Base-by-base conservation (phyloP, 2,888 invertebrate genomes). In the Diploptera punctata region DNA sequence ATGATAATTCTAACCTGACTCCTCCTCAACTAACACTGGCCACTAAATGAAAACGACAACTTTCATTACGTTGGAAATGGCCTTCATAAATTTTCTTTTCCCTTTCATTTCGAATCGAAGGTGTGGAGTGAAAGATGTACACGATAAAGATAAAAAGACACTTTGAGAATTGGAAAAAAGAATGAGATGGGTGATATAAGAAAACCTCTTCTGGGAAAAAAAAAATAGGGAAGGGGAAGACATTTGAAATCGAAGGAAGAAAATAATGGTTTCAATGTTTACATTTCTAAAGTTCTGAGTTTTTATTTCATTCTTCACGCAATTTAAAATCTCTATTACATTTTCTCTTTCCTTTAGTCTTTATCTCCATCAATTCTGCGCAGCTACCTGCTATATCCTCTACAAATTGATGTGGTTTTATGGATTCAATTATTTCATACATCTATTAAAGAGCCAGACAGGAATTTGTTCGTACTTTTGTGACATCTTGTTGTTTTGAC, bases 1-100 rank as follows among this genome's bases (percentile, higher is more conserved):
- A 10, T 10, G 1, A 21, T 10, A 52, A 9, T 5, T 24, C 24
- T 16, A 16, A 43, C 43, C 62, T n/a, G n/a, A n/a, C 16, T 62
- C 16, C 24, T 43, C 9, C n/a, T 16, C 21, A 21, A 38, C 43
- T 18, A 19, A 43, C 24, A 62, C 67, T 68, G 60, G n/a, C 21
- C 62, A 33, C 61, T 71, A 71, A 73, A 73, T 71, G 73, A 68
- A 71, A 73, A 68, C 29, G 70, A 73, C 68, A 68, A 71, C 68
- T 71, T 70, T 57, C 68, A 73, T 73, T 49, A 61, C 38, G 60
- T 49, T 49, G 60, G 70, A 65, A 73, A 73, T 67, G 54, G 68
- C 29, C 73, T 31, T 68, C 71, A 62, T 71, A 62, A 68, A 73
- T 71, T 68, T 62, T n/a, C 52, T 52, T 52, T 18, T 52, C 2